Conservation (phyloP, 2,888 invertebrate species). For the Platerodrilus igneus region DNA sequence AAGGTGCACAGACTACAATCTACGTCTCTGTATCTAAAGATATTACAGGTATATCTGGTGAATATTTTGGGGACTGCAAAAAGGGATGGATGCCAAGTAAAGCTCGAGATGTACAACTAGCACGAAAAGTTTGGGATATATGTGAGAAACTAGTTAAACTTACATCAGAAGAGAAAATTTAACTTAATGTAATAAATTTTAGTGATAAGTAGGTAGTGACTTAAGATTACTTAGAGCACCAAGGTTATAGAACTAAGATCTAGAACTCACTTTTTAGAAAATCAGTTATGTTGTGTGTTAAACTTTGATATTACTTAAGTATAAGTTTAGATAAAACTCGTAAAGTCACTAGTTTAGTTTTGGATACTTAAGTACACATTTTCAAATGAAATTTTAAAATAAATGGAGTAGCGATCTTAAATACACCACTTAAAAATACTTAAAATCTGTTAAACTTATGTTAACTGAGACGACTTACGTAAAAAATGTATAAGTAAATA, state of each 20-base stretch:
- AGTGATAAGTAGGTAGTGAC: background rate
- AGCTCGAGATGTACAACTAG: conserved; percentile 46
- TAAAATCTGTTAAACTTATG: too few relatives aligned
- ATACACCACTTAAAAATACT: too few relatives aligned
- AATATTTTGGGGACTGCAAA: conserved; percentile 76
- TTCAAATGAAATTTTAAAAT: too few relatives aligned
- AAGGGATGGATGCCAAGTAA: conserved; percentile 7
- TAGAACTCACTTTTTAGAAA: too few relatives aligned
- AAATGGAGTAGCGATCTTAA: too few relatives aligned
- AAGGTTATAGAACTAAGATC: too few relatives aligned
- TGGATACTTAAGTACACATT: too few relatives aligned
- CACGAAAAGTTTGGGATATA: conserved; percentile 77
- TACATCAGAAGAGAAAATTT: conserved; percentile 56
- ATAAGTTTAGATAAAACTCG: too few relatives aligned
- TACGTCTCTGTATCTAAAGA: conserved; percentile 72
- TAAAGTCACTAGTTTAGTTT: too few relatives aligned
- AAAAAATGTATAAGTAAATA: too few relatives aligned
- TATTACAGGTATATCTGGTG: conserved; percentile 63
- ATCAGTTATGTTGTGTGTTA: background rate
- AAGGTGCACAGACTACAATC: conserved; percentile 77
- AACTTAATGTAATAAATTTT: background rate
- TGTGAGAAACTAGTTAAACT: conserved; percentile 70
- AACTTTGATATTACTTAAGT: background rate
- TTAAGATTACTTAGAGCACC: too few relatives aligned
- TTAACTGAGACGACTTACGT: too few relatives aligned